Percentiles rank a stretch among this genome's conserved stretches.
Evolutionary conservation across 2,113 vertebrate species (phyloP).

Genomic region (Salvelinus alpinus): DNA sequence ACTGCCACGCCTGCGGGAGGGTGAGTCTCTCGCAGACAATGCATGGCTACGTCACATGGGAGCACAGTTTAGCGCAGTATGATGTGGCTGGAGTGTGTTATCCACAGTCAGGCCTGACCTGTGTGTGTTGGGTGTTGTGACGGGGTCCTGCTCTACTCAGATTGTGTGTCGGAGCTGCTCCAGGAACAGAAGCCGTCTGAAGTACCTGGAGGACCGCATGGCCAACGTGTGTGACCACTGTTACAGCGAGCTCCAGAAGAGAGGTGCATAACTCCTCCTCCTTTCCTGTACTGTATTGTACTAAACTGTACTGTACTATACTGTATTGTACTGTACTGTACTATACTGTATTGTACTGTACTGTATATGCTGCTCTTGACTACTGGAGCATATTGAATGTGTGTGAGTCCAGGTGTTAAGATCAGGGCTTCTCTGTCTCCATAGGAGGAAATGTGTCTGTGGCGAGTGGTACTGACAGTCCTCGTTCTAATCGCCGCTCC

Average conservation of each 20-base stretch:
- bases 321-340: too few relatives aligned
- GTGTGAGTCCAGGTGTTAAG: too few relatives aligned
- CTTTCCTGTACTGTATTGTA: too few relatives aligned
- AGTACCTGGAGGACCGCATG: slow-evolving; percentile 92
- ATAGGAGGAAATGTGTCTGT: slow-evolving; percentile 51
- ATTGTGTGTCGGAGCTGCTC: slow-evolving; percentile 95
- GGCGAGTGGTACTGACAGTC: slow-evolving; percentile 49
- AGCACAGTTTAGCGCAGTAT: neutral
- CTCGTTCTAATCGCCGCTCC: slow-evolving; percentile 72
- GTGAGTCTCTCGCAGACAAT: slow-evolving; percentile 66
- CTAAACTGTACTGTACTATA: too few relatives aligned
- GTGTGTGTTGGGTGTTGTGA: neutral
- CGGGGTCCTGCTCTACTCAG: slow-evolving; percentile 63
- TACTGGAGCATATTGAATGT: too few relatives aligned
- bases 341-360: too few relatives aligned
- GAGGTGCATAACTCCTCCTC: slow-evolving; percentile 68
- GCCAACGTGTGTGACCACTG: slow-evolving; percentile 96
- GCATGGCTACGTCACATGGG: neutral
- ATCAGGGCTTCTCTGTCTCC: slow-evolving; percentile 11
- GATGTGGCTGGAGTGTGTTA: neutral
- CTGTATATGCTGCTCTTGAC: too few relatives aligned
- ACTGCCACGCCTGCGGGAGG: slow-evolving; percentile 95
- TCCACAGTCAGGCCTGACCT: neutral
- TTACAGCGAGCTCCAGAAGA: slow-evolving; percentile 85
- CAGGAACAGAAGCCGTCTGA: slow-evolving; percentile 91